These are phyloP conservation scores for Aphelenchoides besseyi DNA, from an alignment of 1,140 invertebrate species.

Conservation along the genomic window DNA sequence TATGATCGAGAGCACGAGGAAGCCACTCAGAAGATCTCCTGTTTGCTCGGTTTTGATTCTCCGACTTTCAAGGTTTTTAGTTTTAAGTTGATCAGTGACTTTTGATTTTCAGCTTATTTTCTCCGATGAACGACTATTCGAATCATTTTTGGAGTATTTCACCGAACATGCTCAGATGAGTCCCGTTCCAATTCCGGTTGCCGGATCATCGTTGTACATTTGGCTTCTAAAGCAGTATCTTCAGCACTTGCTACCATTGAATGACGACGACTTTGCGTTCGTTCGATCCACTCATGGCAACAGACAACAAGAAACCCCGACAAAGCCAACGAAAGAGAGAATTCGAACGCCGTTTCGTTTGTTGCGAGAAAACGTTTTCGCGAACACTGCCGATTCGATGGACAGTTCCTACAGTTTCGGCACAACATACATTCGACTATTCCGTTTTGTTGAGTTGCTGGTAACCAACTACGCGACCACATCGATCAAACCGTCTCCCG, in stretches of 20 bases:
- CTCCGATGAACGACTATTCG: constrained; percentile 1
- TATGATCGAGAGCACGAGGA: constrained; percentile 19
- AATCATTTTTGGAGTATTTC: constrained; percentile 11
- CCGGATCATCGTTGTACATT: not conserved
- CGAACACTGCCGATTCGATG: not conserved
- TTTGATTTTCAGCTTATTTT: constrained; percentile 16
- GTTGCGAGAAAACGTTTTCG: not conserved
- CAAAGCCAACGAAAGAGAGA: not conserved
- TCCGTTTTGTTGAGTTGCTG: constrained; percentile 20
- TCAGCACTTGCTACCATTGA: not conserved
- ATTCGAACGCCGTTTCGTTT: constrained; percentile 9
- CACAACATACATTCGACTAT: not conserved
- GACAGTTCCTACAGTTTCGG: not conserved
- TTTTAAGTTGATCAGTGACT: not conserved
- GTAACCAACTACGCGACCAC: not conserved
- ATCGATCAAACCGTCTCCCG: not conserved
- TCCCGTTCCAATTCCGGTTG: not conserved
- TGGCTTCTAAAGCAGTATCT: constrained; percentile 18
- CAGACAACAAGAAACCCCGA: not conserved
- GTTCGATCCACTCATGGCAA: not conserved
- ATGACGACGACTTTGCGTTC: not conserved
- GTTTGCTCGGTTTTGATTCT: constrained; percentile 13
- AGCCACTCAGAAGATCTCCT: not conserved
- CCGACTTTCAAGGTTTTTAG: constrained; percentile 8
- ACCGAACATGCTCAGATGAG: constrained; percentile 3